A percentile compares a stretch with the other conserved stretches of the same genome.
Evolutionary conservation across 2,113 vertebrate genomes (phyloP).

Genomic region (Dunckerocampus dactyliophorus): DNA sequence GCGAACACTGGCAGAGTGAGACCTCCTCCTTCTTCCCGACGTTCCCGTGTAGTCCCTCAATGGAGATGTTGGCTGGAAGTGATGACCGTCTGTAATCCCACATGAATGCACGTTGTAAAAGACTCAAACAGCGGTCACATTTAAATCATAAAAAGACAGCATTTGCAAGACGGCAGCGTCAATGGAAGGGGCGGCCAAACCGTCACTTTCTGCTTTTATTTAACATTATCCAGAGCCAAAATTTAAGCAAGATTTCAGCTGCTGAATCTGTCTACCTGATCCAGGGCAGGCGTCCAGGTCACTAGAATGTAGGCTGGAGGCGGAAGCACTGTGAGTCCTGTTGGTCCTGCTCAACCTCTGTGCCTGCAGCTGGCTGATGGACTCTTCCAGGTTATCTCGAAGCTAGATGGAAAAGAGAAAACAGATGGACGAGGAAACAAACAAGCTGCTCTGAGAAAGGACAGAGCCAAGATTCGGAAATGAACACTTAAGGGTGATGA

Average conservation of each 20-base stretch:
- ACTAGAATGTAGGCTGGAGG: conserved; percentile 82
- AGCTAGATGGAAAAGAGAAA: conserved; percentile 69
- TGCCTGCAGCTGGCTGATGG: conserved; percentile 81
- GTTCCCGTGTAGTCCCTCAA: conserved; percentile 72
- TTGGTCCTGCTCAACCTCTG: conserved; percentile 68
- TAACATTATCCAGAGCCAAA: neutral
- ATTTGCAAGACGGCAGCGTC: neutral
- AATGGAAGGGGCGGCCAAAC: neutral
- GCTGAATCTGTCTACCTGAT: conserved; percentile 67
- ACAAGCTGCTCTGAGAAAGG: neutral
- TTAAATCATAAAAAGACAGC: neutral
- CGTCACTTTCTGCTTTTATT: neutral
- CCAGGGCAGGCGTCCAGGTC: conserved; percentile 76
- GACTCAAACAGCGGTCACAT: neutral
- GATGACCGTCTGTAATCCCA: conserved; percentile 68
- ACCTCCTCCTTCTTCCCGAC: conserved; percentile 66
- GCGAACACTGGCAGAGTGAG: conserved; percentile 78
- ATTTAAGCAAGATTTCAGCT: neutral
- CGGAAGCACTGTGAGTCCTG: conserved; percentile 77
- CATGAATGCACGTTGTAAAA: neutral
- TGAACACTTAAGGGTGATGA: neutral
- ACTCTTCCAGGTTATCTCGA: conserved; percentile 86
- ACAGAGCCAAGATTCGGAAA: neutral
- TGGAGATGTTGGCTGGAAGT: conserved; percentile 81
- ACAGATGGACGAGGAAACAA: neutral